A percentile compares a stretch with the other conserved stretches of the same genome.
phyloP scores from a whole-genome alignment of 2,113 vertebrate genomes.

The Rhinoptilus africanus region DNA sequence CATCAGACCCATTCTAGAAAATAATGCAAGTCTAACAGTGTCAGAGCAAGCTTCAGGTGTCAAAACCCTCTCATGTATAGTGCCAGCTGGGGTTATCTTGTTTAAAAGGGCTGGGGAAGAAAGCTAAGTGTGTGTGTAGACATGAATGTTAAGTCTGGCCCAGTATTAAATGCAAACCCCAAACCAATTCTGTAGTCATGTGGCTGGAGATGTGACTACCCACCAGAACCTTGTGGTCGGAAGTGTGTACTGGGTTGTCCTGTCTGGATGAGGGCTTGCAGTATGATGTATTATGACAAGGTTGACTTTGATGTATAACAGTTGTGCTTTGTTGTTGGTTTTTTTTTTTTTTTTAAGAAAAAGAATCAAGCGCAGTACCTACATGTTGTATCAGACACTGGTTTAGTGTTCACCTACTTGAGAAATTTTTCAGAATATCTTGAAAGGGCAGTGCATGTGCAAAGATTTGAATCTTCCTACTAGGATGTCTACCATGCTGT shows the following conservation, averaged over 20 bases:
- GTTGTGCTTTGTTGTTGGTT: background rate
- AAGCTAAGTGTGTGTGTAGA: background rate
- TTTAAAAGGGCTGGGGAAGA: accelerated
- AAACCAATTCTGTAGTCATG: background rate
- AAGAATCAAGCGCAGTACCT: background rate
- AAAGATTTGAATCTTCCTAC: background rate
- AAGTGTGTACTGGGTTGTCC: background rate
- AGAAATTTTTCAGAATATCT: background rate
- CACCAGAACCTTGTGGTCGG: background rate
- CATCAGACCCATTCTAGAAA: background rate
- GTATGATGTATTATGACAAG: background rate
- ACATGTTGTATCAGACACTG: background rate
- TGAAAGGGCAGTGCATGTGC: background rate
- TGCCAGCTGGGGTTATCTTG: background rate
- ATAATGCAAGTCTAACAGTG: background rate
- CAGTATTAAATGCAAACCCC: background rate
- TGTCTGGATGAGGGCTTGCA: background rate
- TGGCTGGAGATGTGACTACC: background rate
- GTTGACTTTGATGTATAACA: background rate
- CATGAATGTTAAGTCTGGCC: background rate
- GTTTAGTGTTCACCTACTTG: background rate
- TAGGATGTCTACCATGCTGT: background rate
- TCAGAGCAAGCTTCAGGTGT: background rate
- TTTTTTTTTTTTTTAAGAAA: background rate
- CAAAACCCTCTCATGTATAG: background rate